Base-by-base conservation (phyloP, 2,797 vertebrate genomes). In the Oreonectes daqikongensis region DNA sequence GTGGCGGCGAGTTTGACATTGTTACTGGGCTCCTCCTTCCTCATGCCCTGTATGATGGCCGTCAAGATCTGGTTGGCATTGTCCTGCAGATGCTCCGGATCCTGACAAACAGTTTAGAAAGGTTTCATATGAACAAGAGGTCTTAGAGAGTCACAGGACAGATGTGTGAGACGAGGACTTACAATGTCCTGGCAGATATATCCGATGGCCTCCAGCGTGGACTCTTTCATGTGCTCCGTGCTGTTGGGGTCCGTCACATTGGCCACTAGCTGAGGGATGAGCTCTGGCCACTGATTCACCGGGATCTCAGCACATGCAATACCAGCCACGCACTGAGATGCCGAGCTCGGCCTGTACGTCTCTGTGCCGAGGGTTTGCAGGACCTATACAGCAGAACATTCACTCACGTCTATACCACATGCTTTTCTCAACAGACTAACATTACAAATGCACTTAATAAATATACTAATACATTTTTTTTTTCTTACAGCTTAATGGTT, bases 161-260 rank as follows among this genome's bases (percentile, higher is more conserved):
- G 30, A 32, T 3, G 4, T 1, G 2, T 35, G 10, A 15, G 0
- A 0, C 18, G 22, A 26, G 3, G 2, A 93, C 97, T 97, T 89
- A 99, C 97, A 0, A 99, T 99, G 86, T 99, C 97, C 92, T 99
- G 97, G 85, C 97, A 99, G 91, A 99, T 99, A 92, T 99, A 99
- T 0, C 97, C 97, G n/a, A 99, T 99, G 88, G 97, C 97, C 92
- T 99, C 97, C 90, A 99, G 90, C 14, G 97, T 99, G 0, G 97
- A 98, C 88, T 99, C 97, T 90, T 98, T 99, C 97, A 99, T 99
- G 88, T 99, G 97, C 68, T 99, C 97, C 0, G 97, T 99, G 89
- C 96, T 98, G 86, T 92, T 95, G 28, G 95, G 95, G 81, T 97
- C 95, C 0, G 97, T 99, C 40, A 99, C 97, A 4, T 99, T 99